Base-by-base conservation (phyloP, 1,140 invertebrate species). In the Aphis gossypii region DNA sequence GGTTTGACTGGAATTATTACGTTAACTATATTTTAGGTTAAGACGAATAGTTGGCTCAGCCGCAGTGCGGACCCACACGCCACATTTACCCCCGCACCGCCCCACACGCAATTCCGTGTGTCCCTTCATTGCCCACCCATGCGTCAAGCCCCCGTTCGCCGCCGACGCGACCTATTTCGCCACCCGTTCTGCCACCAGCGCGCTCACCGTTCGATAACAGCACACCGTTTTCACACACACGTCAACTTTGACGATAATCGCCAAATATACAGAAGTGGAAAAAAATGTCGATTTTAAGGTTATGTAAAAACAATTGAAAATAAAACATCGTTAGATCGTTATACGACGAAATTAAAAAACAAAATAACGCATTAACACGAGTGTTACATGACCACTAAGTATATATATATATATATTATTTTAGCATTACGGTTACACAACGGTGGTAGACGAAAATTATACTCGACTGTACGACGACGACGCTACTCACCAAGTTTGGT, bases 151-250 rank as follows among this genome's bases (percentile, higher is more conserved):
- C 89, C 14, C 89, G 56, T 38, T 56, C 82, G 76, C 35, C 82
- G 48, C 82, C 46, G 84, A 25, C 30, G 20, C 91, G 92, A 93
- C 92, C 92, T 93, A 93, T 93, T 93, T 93, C 38, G 48, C 92
- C 92, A 44, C 82, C 82, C 92, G 82, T 86, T 92, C n/a, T 38
- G 76, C 84, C 82, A 54, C 48, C 51, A 56, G 92, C 92, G 92
- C 92, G 35, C 92, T 38, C 90, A 91, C 46, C 91, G 91, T 92
- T 92, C 91, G 91, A 92, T 92, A 92, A 92, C 91, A 54, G 48
- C 82, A 92, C 82, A 54, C 92, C 46, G 76, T 38, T 54, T 84
- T 84, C 48, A 41, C 46, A 25, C 91, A 54, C 91, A 54, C 91
- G 82, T 46, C 91, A 23, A 48, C 76, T 82, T 76, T 46, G 44